Percentiles rank a stretch among this genome's conserved stretches.
These are phyloP conservation scores for Cebidichthys violaceus DNA, from an alignment of 2,113 vertebrate species.

Conservation along the genomic window DNA sequence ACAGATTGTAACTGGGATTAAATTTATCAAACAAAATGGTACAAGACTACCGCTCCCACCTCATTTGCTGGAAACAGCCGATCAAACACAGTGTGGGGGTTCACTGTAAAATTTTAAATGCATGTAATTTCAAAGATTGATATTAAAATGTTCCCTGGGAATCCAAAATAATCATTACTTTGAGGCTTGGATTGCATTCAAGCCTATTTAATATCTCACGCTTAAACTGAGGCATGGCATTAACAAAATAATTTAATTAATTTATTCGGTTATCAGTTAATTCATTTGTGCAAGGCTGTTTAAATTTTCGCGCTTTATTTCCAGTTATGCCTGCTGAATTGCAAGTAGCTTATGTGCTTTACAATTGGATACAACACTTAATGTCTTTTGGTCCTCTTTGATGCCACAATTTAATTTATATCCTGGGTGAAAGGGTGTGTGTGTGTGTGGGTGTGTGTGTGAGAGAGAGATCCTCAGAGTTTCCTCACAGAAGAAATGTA, in stretches of 20 bases:
- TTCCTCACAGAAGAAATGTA: constrained; percentile 47
- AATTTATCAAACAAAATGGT: background rate
- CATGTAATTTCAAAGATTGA: constrained; percentile 41
- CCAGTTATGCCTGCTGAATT: constrained; percentile 37
- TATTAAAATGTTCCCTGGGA: constrained; percentile 48
- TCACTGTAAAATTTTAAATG: constrained; percentile 41
- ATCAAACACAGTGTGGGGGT: constrained; percentile 26
- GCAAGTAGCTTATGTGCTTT: constrained; percentile 27
- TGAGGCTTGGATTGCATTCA: constrained; percentile 50
- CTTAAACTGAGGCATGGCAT: constrained; percentile 34
- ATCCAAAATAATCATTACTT: constrained; percentile 56
- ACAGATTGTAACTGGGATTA: constrained; percentile 3
- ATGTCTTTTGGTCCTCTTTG: constrained; percentile 30
- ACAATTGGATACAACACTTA: constrained; percentile 44
- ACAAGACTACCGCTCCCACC: constrained; percentile 2
- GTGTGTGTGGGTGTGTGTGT: constrained; percentile 10
- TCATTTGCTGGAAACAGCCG: constrained; percentile 20
- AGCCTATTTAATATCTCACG: constrained; percentile 54
- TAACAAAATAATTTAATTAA: constrained; percentile 55
- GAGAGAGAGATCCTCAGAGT: constrained; percentile 6
- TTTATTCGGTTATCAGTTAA: constrained; percentile 48
- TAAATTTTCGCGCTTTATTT: constrained; percentile 43
- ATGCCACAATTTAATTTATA: constrained; percentile 1
- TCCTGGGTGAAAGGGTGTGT: background rate
- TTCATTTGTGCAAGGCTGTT: constrained; percentile 43